Percentiles rank a stretch among this genome's conserved stretches.
Evolutionary conservation across 2,888 invertebrate species (phyloP).

Genomic region (Eupithecia pulchellata): DNA sequence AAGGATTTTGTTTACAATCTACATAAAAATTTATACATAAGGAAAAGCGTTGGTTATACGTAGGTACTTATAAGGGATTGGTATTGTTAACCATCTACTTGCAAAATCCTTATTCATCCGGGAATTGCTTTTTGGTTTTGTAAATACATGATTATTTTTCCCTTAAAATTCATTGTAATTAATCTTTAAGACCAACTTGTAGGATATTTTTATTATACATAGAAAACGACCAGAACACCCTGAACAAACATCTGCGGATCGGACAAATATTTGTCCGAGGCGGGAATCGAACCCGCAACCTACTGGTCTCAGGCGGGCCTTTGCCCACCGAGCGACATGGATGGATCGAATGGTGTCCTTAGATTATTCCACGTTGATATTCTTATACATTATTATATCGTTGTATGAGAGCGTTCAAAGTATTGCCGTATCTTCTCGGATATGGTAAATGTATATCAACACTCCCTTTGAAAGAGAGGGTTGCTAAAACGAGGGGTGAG

Average conservation of each 20-base stretch:
- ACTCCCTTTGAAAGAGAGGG: slow-evolving; percentile 12
- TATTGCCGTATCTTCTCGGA: slow-evolving; percentile 12
- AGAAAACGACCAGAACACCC: too few relatives aligned
- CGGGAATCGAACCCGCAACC: too few relatives aligned
- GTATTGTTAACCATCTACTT: background rate
- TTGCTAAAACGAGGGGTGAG: slow-evolving; percentile 35
- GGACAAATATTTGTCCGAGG: too few relatives aligned
- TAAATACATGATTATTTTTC: background rate
- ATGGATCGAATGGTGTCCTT: too few relatives aligned
- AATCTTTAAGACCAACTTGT: background rate
- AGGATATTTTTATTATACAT: too few relatives aligned
- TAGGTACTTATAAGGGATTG: background rate
- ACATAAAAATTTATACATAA: background rate
- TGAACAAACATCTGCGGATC: too few relatives aligned
- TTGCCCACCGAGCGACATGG: too few relatives aligned
- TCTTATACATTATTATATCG: background rate
- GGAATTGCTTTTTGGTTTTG: background rate
- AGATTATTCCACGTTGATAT: too few relatives aligned
- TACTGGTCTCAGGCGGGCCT: too few relatives aligned
- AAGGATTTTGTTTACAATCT: background rate
- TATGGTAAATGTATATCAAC: slow-evolving; percentile 15
- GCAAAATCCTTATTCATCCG: background rate
- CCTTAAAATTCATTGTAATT: background rate
- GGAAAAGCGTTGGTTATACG: background rate
- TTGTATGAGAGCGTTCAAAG: too few relatives aligned